Evolutionary conservation across 2,888 invertebrate genomes (phyloP), one percentile per base, ranked within the genome.

Genomic region (Apotomis capreana): DNA sequence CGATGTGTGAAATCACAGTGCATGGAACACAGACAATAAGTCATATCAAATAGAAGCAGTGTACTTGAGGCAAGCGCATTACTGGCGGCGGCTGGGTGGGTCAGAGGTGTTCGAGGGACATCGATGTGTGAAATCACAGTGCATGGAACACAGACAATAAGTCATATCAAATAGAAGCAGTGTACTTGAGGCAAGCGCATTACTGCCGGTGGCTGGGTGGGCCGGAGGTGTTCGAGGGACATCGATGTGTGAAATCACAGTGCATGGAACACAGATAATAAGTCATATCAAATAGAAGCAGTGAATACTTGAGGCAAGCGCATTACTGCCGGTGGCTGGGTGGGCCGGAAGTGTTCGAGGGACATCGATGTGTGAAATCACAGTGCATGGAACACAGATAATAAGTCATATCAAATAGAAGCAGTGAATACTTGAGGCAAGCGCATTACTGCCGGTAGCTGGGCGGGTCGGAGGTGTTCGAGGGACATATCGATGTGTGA

Each of bases 81-180:
- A 69, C 49, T 57, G 62, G 37, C 57, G 62, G 57, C 40, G 49
- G 60, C 55, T 68, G 68, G 15, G 46, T 40, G 55, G 55, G 37
- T 51, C 61, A 37, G 69, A 69, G 69, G 69, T 15, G 62, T 69
- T 69, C 51, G 57, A 69, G 69, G 40, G 49, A 62, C 57, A 63
- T 57, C 57, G 62, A 51, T 49, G 69, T 69, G 62, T 57, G 51
- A 57, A 15, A 26, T 26, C 69, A 57, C 69, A 63, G 69, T 49
- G 49, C 49, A 49, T 10, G 49, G 49, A 49, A 9, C 49, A 49
- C 49, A 10, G 9, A 1, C 49, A 49, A 9, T 9, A 9, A 49
- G 10, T 9, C 9, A 49, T 49, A 44, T 60, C n/a, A 36, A 61
- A 69, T 62, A 13, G 51, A 63, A 51, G 44, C 44, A 63, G 40